Conservation (phyloP, 2,797 vertebrate genomes). For the Stomatorhinus walkeri region DNA sequence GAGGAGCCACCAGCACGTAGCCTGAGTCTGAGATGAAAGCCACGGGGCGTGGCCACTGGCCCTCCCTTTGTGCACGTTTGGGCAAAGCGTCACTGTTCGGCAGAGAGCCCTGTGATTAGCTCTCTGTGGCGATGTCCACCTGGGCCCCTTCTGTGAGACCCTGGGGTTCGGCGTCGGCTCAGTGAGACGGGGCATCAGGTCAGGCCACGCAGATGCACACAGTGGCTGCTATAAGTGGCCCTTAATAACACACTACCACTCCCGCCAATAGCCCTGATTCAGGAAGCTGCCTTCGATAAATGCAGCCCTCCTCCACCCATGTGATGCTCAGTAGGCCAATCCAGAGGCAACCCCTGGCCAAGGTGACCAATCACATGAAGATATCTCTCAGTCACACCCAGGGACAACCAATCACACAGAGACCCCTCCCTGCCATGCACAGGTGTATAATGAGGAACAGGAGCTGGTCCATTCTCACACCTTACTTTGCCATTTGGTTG, state of each 20-base stretch:
- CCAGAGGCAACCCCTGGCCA: not conserved
- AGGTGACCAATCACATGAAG: not conserved
- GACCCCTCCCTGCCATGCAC: not conserved
- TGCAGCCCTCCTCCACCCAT: not conserved
- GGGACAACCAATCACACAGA: not conserved
- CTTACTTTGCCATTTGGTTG: not conserved
- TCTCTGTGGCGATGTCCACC: not conserved
- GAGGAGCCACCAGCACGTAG: not conserved
- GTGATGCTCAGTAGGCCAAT: not conserved
- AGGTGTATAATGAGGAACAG: not conserved
- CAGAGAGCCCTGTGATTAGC: not conserved
- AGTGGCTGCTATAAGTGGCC: not conserved
- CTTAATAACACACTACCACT: not conserved
- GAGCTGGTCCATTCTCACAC: not conserved
- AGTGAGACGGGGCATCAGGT: not conserved
- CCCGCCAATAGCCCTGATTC: not conserved
- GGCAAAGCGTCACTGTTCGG: not conserved
- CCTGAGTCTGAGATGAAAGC: not conserved
- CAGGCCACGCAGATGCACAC: not conserved
- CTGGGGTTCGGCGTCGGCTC: not conserved
- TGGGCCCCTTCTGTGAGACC: not conserved
- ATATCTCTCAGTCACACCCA: not conserved
- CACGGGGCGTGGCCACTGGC: not conserved
- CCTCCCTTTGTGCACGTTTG: not conserved
- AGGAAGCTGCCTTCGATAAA: not conserved